Evolutionary conservation across 2,888 invertebrate species (phyloP).

Genomic region (Eumerus sabulonum): DNA sequence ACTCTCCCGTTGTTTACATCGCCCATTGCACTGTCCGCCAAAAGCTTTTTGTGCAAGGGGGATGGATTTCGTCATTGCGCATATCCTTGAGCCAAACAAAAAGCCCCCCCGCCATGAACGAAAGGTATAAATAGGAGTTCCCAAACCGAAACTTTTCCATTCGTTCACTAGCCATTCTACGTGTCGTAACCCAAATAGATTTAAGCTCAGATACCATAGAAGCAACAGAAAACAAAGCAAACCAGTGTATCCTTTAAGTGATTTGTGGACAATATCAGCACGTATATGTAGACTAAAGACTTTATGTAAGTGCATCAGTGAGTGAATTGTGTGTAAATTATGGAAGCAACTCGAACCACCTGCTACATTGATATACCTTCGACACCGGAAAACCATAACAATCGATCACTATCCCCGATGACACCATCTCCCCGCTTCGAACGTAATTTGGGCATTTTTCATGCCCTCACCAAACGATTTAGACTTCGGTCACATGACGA

Average conservation of each 20-base stretch:
- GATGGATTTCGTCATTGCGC: conserved; percentile 37
- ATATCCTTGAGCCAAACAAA: conserved; percentile 49
- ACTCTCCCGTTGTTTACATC: conserved; percentile 60
- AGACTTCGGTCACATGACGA: conserved; percentile 81
- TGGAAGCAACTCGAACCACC: conserved; percentile 73
- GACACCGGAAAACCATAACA: conserved; percentile 35
- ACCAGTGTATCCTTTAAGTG: conserved; percentile 40
- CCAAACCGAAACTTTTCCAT: conserved; percentile 74
- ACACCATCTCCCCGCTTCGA: conserved; percentile 81
- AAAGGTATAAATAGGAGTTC: conserved; percentile 76
- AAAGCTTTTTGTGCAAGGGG: conserved; percentile 5
- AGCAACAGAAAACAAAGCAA: background rate
- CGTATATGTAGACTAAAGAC: conserved; percentile 26
- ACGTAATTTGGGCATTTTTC: conserved; percentile 83
- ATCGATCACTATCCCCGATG: conserved; percentile 77
- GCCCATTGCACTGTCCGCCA: conserved; percentile 38
- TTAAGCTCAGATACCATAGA: conserved; percentile 1
- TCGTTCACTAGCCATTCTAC: conserved; percentile 69
- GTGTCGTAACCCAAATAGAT: conserved; percentile 23
- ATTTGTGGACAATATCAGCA: background rate
- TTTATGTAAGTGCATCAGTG: conserved; percentile 17
- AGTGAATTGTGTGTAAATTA: conserved; percentile 71
- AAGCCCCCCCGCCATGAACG: conserved; percentile 19
- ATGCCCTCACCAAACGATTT: conserved; percentile 83
- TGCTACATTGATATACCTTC: conserved; percentile 72